Evolutionary conservation across 2,797 vertebrate genomes (phyloP).

Genomic region (Tamandua tetradactyla): DNA sequence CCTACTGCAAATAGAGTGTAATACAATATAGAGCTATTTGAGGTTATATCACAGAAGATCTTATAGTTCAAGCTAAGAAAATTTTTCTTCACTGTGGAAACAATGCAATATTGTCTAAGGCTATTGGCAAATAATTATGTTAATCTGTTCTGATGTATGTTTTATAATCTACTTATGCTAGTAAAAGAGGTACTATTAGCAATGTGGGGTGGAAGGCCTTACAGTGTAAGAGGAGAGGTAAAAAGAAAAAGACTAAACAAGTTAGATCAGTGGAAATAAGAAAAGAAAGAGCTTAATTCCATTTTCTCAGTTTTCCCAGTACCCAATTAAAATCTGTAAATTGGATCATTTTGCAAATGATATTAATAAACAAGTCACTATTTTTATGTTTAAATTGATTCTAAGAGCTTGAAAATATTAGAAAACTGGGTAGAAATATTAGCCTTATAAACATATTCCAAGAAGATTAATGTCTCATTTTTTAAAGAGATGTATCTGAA

Average conservation of each 20-base stretch:
- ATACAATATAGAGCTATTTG: neutral
- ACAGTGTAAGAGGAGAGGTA: neutral
- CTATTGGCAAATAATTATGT: neutral
- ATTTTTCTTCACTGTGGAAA: neutral
- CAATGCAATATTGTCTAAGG: neutral
- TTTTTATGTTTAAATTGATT: neutral
- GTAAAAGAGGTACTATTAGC: neutral
- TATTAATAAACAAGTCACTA: neutral
- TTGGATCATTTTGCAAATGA: neutral
- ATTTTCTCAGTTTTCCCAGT: neutral
- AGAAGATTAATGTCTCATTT: neutral
- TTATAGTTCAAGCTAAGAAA: neutral
- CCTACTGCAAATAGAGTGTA: neutral
- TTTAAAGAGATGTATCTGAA: slow-evolving; percentile 16
- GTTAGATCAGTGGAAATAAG: neutral
- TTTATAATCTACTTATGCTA: neutral
- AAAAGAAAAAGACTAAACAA: neutral
- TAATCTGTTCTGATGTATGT: neutral
- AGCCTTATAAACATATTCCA: neutral
- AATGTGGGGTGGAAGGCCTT: neutral
- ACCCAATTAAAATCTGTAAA: neutral
- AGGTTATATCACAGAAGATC: neutral
- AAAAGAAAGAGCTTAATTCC: neutral
- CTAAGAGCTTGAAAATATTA: neutral
- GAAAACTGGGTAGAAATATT: neutral